phyloP scores from a whole-genome alignment of 1,140 invertebrate genomes.

The Drosophila tani region DNA sequence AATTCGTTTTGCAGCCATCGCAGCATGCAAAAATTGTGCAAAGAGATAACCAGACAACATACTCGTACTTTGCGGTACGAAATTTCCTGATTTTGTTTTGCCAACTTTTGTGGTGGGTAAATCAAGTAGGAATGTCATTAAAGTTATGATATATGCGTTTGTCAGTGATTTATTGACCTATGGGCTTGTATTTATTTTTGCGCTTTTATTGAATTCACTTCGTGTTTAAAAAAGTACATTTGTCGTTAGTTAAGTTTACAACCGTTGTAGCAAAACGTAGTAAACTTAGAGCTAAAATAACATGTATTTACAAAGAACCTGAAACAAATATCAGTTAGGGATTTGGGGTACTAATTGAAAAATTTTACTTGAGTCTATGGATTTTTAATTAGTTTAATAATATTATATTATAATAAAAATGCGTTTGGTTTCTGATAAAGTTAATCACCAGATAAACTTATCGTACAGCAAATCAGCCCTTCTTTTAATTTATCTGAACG shows the following conservation, averaged over 20 bases:
- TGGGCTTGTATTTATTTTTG: too few species aligned
- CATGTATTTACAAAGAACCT: too few species aligned
- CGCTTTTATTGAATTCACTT: background rate
- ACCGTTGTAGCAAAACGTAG: background rate
- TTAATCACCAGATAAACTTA: too few species aligned
- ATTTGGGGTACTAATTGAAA: too few species aligned
- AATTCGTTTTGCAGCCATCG: conserved; percentile 49
- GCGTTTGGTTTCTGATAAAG: too few species aligned
- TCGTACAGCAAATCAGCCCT: too few species aligned
- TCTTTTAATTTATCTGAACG: too few species aligned
- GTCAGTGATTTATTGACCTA: conserved; percentile 11
- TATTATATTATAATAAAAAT: too few species aligned
- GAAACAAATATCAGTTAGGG: too few species aligned
- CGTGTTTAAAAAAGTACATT: background rate
- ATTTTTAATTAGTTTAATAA: too few species aligned
- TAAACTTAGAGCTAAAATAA: too few species aligned
- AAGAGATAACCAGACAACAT: conserved; percentile 26
- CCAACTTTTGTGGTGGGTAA: conserved; percentile 6
- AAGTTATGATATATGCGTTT: conserved; percentile 24
- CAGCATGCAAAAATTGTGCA: conserved; percentile 60
- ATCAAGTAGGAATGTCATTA: conserved; percentile 9
- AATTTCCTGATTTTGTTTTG: conserved; percentile 11
- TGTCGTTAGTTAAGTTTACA: background rate
- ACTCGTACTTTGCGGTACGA: conserved; percentile 29
- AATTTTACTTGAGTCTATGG: too few species aligned